Evolutionary conservation across 2,888 invertebrate genomes (phyloP), one percentile per base, ranked within the genome.

Genomic region (Macrosiphum euphorbiae): DNA sequence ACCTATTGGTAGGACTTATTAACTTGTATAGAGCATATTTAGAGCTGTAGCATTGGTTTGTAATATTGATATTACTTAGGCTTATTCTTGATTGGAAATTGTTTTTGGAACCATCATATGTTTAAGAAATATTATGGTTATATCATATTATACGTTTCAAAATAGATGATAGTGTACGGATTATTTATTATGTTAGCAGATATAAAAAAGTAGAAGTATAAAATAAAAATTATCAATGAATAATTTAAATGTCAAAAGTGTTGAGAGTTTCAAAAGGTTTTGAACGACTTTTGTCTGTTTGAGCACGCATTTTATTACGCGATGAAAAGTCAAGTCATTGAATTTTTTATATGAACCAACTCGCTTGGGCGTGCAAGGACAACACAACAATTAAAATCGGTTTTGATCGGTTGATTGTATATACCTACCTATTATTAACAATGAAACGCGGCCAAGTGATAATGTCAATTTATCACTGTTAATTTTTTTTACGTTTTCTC

Each of bases 401-500:
- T 92, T 88, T 92, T 78, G 78, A 89, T 89, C 92, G 67, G 78
- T 88, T 55, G 78, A 92, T 88, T 92, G 85, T 67, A 35, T 35
- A 35, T 86, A 47, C n/a, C n/a, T 47, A 78, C 20, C 35, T 47
- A 47, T 61, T 55, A 84, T 55, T 84, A 44, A 93, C 85, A 93
- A 61, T 85, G 93, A 85, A 93, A 93, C 28, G 85, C 85, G 47
- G 90, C 85, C 93, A 47, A 85, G 58, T 58, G 47, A 85, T 85
- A 90, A 93, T 47, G 90, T 90, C 50, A 90, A 93, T 93, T 93
- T 93, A 93, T 61, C 90, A 90, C 47, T 90, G n/a, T 84, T 78
- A 88, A 85, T 47, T 85, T 44, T 93, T 50, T 44, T 67, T 41
- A 35, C 35, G 35, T 78, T 92, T 92, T 88, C 20, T 92, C 50